These are phyloP conservation scores for Lomographa bimaculata DNA, from an alignment of 2,888 invertebrate species.

Conservation along the genomic window DNA sequence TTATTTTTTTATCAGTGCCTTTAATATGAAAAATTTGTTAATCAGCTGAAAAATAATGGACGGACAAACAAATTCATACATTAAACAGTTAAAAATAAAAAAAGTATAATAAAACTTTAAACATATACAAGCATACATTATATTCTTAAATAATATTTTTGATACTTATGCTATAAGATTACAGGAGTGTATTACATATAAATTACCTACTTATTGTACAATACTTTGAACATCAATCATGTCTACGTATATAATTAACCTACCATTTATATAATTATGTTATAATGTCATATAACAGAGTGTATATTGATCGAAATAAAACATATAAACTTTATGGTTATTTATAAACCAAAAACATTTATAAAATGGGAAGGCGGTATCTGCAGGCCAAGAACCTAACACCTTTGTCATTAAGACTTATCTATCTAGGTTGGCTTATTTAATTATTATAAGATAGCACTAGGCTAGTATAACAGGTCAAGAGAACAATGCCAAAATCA, in stretches of 20 bases:
- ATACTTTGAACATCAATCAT: constrained; percentile 45
- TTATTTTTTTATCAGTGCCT: too few species aligned
- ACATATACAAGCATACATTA: not conserved
- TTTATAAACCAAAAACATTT: constrained; percentile 1
- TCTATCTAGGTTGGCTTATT: not conserved
- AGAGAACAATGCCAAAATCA: constrained; percentile 15
- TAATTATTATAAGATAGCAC: constrained; percentile 5
- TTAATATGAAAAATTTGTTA: too few species aligned
- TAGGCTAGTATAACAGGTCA: constrained; percentile 11
- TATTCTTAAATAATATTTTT: not conserved
- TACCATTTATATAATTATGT: not conserved
- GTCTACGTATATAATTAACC: constrained; percentile 15
- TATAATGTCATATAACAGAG: too few species aligned
- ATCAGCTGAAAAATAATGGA: constrained; percentile 5
- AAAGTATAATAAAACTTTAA: too few species aligned
- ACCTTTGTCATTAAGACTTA: constrained; percentile 2
- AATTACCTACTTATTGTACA: constrained; percentile 46
- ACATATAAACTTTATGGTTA: not conserved
- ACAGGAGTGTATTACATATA: constrained; percentile 15
- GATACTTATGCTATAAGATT: constrained; percentile 21
- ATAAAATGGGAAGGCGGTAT: not conserved
- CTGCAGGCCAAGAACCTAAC: not conserved
- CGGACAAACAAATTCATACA: constrained; percentile 9
- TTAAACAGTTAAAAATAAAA: too few species aligned
- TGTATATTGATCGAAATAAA: constrained; percentile 2